These are phyloP conservation scores for Heliornis fulica DNA, from an alignment of 2,113 vertebrate species.

Conservation along the genomic window DNA sequence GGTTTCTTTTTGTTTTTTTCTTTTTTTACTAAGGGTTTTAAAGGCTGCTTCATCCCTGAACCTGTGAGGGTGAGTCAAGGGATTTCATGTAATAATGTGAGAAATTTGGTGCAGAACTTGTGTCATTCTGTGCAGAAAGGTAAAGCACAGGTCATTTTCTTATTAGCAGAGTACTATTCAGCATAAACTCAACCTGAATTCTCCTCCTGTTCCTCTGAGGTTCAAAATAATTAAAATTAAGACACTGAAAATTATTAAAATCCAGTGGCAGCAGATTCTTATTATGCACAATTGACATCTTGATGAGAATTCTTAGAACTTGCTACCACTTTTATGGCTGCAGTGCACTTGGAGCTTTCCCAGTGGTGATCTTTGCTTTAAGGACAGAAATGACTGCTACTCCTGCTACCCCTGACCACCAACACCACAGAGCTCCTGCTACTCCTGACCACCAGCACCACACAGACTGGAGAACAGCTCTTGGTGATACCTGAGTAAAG, in stretches of 20 bases:
- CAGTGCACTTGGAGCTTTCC: background rate
- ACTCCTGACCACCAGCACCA: background rate
- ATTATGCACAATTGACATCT: background rate
- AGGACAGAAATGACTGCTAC: background rate
- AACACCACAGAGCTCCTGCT: background rate
- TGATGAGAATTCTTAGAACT: background rate
- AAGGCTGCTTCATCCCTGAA: background rate
- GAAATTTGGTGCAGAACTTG: background rate
- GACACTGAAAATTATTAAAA: background rate
- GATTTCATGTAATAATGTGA: slow-evolving; percentile 1
- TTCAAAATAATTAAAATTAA: background rate
- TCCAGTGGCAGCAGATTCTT: background rate
- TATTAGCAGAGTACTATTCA: background rate
- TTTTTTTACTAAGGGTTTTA: background rate
- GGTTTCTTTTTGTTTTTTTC: background rate
- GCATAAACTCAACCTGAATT: background rate
- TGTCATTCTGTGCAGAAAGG: background rate
- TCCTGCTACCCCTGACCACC: background rate
- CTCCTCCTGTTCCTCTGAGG: background rate
- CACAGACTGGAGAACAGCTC: background rate
- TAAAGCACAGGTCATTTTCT: background rate
- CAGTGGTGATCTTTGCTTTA: background rate
- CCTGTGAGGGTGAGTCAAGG: slow-evolving; percentile 26
- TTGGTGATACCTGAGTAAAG: background rate
- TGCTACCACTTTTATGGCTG: background rate